Evolutionary conservation across 2,888 invertebrate genomes (phyloP).

Genomic region (Macrophya annulata): DNA sequence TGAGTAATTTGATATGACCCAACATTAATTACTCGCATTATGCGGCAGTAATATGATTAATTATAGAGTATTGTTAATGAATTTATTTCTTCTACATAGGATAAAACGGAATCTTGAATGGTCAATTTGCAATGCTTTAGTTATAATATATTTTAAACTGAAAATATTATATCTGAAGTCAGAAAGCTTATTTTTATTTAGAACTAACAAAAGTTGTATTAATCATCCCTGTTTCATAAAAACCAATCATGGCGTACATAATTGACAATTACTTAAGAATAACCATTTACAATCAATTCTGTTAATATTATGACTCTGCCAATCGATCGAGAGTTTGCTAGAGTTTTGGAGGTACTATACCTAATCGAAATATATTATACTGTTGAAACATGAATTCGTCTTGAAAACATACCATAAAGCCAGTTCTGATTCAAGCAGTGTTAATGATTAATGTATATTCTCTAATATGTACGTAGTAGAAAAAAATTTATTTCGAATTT

Average conservation of each 20-base stretch:
- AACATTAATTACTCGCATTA: background rate
- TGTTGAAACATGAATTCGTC: background rate
- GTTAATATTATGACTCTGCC: background rate
- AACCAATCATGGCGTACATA: background rate
- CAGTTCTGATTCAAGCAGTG: background rate
- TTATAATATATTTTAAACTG: background rate
- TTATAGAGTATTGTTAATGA: background rate
- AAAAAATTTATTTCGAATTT: background rate
- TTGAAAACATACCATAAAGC: background rate
- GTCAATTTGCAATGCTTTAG: background rate
- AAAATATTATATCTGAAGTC: background rate
- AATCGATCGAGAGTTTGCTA: background rate
- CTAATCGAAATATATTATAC: background rate
- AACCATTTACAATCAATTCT: background rate
- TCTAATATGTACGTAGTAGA: background rate
- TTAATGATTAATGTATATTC: background rate
- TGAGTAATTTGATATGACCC: background rate
- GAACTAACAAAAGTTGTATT: background rate
- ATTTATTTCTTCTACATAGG: background rate
- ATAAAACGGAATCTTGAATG: background rate
- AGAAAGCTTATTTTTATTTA: background rate
- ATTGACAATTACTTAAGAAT: background rate
- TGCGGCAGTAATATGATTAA: background rate
- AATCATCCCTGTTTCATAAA: background rate
- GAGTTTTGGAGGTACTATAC: background rate